These are phyloP conservation scores for Conus betulinus DNA, from an alignment of 1,140 invertebrate species.

Conservation along the genomic window DNA sequence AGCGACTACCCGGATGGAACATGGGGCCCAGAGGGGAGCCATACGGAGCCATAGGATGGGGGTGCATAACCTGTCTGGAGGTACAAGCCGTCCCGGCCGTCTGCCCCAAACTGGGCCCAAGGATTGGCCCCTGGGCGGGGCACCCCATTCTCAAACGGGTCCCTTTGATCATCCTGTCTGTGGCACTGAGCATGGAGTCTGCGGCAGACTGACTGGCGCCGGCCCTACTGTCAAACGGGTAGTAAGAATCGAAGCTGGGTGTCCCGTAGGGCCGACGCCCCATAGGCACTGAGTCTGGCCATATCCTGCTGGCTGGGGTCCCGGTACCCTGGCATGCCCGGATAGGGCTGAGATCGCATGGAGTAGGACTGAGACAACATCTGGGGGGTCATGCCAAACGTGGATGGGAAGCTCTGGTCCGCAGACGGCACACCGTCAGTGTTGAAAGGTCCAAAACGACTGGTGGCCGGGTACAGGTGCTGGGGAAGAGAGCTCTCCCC, in stretches of 20 bases:
- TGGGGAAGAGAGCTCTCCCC: conserved; percentile 32
- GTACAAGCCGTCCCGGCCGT: conserved; percentile 25
- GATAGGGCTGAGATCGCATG: conserved; percentile 27
- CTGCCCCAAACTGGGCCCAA: conserved; percentile 30
- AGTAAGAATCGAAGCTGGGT: conserved; percentile 31
- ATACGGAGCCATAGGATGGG: background rate
- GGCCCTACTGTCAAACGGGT: conserved; percentile 17
- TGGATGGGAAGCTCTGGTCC: conserved; percentile 29
- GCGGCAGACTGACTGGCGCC: background rate
- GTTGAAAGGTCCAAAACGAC: conserved; percentile 25
- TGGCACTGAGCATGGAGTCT: conserved; percentile 22
- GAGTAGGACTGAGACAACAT: conserved; percentile 30
- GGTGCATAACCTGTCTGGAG: conserved; percentile 3
- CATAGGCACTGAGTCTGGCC: conserved; percentile 19
- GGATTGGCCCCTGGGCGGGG: conserved; percentile 23
- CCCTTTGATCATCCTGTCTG: conserved; percentile 30
- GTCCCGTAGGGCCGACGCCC: background rate
- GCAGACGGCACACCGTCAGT: conserved; percentile 8
- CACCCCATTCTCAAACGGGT: conserved; percentile 31
- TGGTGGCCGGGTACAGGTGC: conserved; percentile 28
- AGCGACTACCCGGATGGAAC: conserved; percentile 23
- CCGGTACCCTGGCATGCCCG: conserved; percentile 14
- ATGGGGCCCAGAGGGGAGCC: conserved; percentile 5
- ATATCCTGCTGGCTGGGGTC: conserved; percentile 26
- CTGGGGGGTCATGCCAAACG: conserved; percentile 15